Evolutionary conservation across 1,140 invertebrate genomes (phyloP).

Genomic region (Pristionchus pacificus): DNA sequence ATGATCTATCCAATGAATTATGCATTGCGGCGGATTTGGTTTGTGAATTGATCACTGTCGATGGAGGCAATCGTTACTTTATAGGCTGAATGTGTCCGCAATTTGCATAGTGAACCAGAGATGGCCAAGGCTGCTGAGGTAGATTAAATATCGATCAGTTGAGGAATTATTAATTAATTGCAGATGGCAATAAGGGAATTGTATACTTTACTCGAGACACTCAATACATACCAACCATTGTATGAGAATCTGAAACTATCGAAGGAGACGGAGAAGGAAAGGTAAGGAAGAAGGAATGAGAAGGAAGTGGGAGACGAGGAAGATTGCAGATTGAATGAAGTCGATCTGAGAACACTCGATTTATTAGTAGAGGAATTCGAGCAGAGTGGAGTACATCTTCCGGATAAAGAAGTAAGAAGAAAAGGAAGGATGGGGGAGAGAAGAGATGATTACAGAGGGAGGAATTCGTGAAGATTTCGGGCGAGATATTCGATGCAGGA

Average conservation of each 20-base stretch:
- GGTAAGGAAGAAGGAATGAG: constrained; percentile 10
- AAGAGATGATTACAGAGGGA: constrained; percentile 21
- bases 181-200: background rate
- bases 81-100: constrained; percentile 37
- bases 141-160: background rate
- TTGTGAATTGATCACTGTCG: background rate
- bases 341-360: constrained; percentile 29
- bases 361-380: constrained; percentile 38
- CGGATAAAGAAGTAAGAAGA: constrained; percentile 22
- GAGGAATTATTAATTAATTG: background rate
- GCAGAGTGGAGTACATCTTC: constrained; percentile 34
- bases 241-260: constrained; percentile 35
- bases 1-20: constrained; percentile 41
- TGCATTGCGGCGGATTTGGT: constrained; percentile 37
- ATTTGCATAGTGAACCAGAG: constrained; percentile 25
- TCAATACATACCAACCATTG: constrained; percentile 34
- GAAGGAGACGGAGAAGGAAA: constrained; percentile 19
- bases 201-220: constrained; percentile 7
- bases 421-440: background rate
- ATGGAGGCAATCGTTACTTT: constrained; percentile 19
- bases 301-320: background rate
- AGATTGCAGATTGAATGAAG: constrained; percentile 21
- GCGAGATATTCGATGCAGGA: constrained; percentile 32
- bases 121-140: constrained; percentile 34
- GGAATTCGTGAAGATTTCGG: constrained; percentile 30